Evolutionary conservation across 1,140 invertebrate species (phyloP).

Genomic region (Leptestheria dahalacensis): DNA sequence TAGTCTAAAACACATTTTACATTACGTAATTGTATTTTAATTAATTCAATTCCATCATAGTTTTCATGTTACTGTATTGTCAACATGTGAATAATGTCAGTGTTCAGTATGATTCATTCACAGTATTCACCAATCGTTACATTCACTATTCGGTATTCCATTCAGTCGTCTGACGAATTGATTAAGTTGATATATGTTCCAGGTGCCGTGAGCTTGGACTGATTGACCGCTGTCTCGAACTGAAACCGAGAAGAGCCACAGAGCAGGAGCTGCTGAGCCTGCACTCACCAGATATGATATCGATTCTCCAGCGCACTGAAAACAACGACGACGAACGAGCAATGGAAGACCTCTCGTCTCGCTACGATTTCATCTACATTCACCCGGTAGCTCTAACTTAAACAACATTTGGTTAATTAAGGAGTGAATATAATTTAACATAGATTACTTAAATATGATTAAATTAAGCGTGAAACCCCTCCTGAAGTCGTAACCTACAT

Average conservation of each 20-base stretch:
- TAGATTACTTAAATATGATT: background rate
- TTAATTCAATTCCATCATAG: background rate
- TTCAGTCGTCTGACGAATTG: no score
- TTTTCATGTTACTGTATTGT: background rate
- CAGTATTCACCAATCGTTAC: background rate
- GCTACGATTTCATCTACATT: conserved; percentile 74
- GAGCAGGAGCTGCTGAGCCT: conserved; percentile 50
- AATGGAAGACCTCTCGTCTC: conserved; percentile 50
- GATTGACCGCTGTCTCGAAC: conserved; percentile 45
- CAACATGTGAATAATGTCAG: background rate
- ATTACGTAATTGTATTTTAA: background rate
- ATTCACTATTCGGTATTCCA: background rate
- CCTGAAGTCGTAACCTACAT: conserved; percentile 1
- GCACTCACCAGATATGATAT: conserved; percentile 45
- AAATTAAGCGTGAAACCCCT: no score
- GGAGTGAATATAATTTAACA: conserved; percentile 1
- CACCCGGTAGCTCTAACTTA: conserved; percentile 47
- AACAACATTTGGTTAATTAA: background rate
- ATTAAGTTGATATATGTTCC: conserved; percentile 9
- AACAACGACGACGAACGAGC: conserved; percentile 30
- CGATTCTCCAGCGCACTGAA: conserved; percentile 47
- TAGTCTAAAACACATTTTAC: background rate
- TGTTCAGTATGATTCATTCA: background rate
- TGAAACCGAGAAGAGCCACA: conserved; percentile 43
- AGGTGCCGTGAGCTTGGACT: conserved; percentile 57